Evolutionary conservation across 2,113 vertebrate species (phyloP).

Genomic region (Eretmochelys imbricata): DNA sequence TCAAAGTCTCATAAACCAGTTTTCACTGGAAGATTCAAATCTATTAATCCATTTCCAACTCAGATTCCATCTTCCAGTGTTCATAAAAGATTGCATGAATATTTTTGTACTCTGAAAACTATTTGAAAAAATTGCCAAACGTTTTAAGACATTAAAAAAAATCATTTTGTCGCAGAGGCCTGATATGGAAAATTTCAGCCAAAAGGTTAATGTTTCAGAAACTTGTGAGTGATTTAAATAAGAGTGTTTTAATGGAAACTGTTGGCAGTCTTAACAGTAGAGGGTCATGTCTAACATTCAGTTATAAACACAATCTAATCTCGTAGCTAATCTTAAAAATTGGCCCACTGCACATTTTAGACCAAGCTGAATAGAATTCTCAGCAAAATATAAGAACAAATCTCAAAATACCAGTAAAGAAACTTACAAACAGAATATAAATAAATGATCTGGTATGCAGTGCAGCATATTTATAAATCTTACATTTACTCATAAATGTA

Average conservation of each 20-base stretch:
- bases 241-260: background rate
- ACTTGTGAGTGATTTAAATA: background rate
- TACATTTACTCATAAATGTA: background rate
- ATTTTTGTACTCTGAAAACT: background rate
- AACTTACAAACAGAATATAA: background rate
- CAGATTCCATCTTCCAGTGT: background rate
- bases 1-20: background rate
- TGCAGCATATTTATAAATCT: background rate
- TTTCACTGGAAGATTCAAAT: background rate
- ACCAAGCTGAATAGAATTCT: too few species aligned
- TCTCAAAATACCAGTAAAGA: background rate
- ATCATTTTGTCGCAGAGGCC: background rate
- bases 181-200: background rate
- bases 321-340: background rate
- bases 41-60: background rate
- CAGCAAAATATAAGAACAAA: background rate
- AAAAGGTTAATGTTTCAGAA: background rate
- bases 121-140: background rate
- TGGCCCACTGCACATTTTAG: too few species aligned
- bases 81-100: background rate
- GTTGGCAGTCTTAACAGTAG: background rate
- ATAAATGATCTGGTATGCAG: background rate
- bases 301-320: background rate
- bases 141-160: background rate
- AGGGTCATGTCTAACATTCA: background rate